A percentile compares a stretch with the other conserved stretches of the same genome.
Conservation (phyloP, 2,797 vertebrate species). For the Anas georgica region DNA sequence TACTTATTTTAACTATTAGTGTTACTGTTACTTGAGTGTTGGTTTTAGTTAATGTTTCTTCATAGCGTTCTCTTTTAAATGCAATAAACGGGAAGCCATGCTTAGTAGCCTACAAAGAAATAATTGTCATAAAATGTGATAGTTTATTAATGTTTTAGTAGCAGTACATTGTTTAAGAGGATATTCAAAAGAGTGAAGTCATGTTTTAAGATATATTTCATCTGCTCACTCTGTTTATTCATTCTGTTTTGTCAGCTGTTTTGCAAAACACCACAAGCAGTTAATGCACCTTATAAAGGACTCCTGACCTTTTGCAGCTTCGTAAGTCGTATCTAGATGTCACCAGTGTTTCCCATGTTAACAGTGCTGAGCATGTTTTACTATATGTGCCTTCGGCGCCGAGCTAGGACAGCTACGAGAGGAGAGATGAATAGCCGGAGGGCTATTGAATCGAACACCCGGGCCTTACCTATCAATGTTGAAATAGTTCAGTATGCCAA, state of each 20-base stretch:
- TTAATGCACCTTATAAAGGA: slow-evolving; percentile 67
- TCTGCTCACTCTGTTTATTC: slow-evolving; percentile 51
- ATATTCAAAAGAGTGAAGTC: not conserved
- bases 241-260: slow-evolving; percentile 71
- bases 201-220: slow-evolving; percentile 15
- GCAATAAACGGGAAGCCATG: not conserved
- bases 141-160: slow-evolving; percentile 23
- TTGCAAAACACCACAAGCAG: slow-evolving; percentile 69
- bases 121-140: not conserved
- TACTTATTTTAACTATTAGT: not conserved
- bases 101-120: not conserved
- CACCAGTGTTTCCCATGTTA: slow-evolving; percentile 94
- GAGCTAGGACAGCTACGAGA: slow-evolving; percentile 93
- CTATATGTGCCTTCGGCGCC: slow-evolving; percentile 98
- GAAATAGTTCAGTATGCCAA: slow-evolving; percentile 96
- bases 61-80: not conserved
- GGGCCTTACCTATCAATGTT: slow-evolving; percentile 87
- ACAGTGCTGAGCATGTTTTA: slow-evolving; percentile 99
- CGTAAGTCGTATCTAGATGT: slow-evolving; percentile 71
- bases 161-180: not conserved
- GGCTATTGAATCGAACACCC: slow-evolving; percentile 89
- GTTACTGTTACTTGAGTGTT: not conserved
- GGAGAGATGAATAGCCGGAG: slow-evolving; percentile 92
- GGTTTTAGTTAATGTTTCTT: not conserved
- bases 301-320: slow-evolving; percentile 70